Conservation (phyloP, 2,113 vertebrate species). For the Cephalopholis sonnerati region DNA sequence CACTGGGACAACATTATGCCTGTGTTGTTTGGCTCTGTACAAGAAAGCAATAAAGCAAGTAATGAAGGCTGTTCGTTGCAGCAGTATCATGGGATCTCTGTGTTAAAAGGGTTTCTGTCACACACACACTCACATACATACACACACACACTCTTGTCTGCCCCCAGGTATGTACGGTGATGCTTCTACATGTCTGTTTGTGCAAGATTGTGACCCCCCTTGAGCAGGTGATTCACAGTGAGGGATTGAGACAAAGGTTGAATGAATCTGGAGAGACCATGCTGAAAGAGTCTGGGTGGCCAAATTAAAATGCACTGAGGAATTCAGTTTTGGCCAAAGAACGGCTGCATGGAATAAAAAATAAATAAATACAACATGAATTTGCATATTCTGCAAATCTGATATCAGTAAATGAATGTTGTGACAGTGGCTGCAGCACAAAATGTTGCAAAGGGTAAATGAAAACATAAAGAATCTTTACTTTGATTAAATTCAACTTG, state of each 20-base stretch:
- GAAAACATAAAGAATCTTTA: not conserved
- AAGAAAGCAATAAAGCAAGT: too few relatives aligned
- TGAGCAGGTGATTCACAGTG: conserved; percentile 43
- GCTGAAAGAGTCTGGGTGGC: not conserved
- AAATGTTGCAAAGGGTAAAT: not conserved
- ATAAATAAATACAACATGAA: not conserved
- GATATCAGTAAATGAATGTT: not conserved
- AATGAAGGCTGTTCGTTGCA: too few relatives aligned
- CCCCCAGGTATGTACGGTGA: conserved; percentile 10
- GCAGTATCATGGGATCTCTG: too few relatives aligned
- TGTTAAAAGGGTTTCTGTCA: too few relatives aligned
- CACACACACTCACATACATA: too few relatives aligned
- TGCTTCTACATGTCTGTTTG: conserved; percentile 33
- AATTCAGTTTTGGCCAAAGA: not conserved
- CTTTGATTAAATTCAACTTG: conserved; percentile 2
- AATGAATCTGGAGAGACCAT: not conserved
- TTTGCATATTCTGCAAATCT: conserved; percentile 2
- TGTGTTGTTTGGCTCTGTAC: too few relatives aligned
- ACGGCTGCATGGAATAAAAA: too few relatives aligned
- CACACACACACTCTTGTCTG: too few relatives aligned
- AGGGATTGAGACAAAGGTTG: conserved; percentile 17
- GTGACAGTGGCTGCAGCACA: not conserved
- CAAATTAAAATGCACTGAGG: conserved; percentile 7
- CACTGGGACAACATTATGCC: too few relatives aligned
- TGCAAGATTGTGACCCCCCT: conserved; percentile 2